Percentiles rank a stretch among this genome's conserved stretches.
These are phyloP conservation scores for Pelosia muscerda DNA, from an alignment of 2,888 invertebrate genomes.

Conservation along the genomic window DNA sequence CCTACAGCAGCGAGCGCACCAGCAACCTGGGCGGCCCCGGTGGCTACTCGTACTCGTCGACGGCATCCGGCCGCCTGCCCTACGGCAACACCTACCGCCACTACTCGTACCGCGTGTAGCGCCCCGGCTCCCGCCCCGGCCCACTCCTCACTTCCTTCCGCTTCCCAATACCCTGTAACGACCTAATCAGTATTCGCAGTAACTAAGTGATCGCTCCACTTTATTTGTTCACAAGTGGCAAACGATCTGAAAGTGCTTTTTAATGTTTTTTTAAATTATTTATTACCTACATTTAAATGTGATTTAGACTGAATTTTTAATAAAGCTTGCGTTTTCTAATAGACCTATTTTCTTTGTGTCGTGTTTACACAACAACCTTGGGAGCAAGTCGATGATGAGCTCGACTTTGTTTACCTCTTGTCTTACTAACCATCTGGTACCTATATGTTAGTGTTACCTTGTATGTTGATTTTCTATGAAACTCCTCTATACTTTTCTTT, in stretches of 20 bases:
- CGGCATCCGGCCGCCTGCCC: conserved; percentile 92
- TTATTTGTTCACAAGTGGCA: conserved; percentile 73
- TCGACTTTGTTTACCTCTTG: conserved; percentile 63
- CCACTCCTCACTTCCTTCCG: conserved; percentile 54
- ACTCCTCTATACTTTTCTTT: conserved; percentile 1
- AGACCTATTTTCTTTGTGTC: conserved; percentile 73
- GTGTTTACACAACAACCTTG: conserved; percentile 59
- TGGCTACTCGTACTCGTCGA: conserved; percentile 94
- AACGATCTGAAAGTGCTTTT: conserved; percentile 73
- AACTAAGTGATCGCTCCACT: conserved; percentile 82
- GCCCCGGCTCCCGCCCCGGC: conserved; percentile 63
- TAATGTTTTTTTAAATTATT: conserved; percentile 74
- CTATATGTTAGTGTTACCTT: conserved; percentile 46
- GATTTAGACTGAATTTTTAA: conserved; percentile 85
- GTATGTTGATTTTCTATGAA: conserved; percentile 41
- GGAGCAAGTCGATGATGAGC: conserved; percentile 74
- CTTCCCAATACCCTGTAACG: conserved; percentile 57
- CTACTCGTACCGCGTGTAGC: conserved; percentile 95
- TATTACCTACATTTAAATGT: conserved; percentile 63
- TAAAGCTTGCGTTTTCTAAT: conserved; percentile 85
- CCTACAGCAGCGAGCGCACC: conserved; percentile 91
- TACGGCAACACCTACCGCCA: conserved; percentile 94
- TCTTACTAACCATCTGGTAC: conserved; percentile 42
- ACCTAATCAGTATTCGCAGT: conserved; percentile 83
- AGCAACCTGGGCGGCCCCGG: conserved; percentile 92